phyloP scores from a whole-genome alignment of 2,113 vertebrate genomes.

The Emydura subglobosa region DNA sequence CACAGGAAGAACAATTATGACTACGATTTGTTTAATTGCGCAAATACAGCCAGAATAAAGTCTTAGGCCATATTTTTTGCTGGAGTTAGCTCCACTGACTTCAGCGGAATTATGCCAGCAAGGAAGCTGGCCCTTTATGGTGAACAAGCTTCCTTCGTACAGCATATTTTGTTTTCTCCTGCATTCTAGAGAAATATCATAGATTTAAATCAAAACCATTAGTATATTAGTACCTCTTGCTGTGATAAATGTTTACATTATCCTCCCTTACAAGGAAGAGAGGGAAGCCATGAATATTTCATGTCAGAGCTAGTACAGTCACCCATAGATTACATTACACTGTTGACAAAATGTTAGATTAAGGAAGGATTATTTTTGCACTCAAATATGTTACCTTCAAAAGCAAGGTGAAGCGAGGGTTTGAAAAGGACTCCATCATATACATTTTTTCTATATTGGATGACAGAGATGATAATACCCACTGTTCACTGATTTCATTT shows the following conservation, averaged over 20 bases:
- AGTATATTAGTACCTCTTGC: conserved; percentile 1
- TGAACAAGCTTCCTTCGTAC: neutral
- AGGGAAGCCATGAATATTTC: conserved; percentile 29
- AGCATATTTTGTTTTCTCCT: neutral
- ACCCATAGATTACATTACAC: conserved; percentile 10
- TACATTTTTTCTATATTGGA: conserved; percentile 4
- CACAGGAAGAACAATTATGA: neutral
- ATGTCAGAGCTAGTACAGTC: conserved; percentile 4
- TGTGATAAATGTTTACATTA: conserved; percentile 18
- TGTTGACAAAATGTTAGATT: neutral
- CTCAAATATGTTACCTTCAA: conserved; percentile 17
- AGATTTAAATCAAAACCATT: conserved; percentile 42
- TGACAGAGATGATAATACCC: neutral
- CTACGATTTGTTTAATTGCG: neutral
- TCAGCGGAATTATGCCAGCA: neutral
- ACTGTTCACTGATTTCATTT: neutral
- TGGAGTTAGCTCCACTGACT: neutral
- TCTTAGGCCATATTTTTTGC: neutral
- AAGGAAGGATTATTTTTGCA: neutral
- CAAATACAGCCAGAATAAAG: neutral
- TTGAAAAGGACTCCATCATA: neutral
- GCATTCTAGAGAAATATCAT: neutral
- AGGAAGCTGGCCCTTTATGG: neutral
- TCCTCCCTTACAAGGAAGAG: neutral
- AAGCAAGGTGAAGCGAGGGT: neutral